phyloP scores from a whole-genome alignment of 2,113 vertebrate species.

The Cynopterus brachyotis region DNA sequence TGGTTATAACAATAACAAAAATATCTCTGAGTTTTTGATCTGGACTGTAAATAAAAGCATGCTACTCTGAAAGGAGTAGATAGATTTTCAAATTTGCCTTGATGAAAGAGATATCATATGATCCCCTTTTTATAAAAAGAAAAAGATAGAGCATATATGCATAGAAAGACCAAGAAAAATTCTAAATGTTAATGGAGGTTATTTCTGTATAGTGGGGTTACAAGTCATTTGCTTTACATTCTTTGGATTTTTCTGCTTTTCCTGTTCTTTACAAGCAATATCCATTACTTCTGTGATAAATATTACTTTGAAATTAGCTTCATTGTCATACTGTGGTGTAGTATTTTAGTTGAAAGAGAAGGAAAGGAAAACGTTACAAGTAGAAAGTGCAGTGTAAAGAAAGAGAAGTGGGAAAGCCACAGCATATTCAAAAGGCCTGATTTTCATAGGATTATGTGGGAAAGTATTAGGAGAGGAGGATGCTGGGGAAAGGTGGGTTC shows the following conservation, averaged over 20 bases:
- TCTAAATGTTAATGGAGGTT: not conserved
- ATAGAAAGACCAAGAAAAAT: not conserved
- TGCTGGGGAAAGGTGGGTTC: not conserved
- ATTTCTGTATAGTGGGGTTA: not conserved
- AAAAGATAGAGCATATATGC: not conserved
- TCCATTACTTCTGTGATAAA: not conserved
- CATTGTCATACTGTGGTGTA: not conserved
- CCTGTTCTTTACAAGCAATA: not conserved
- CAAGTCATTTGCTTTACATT: not conserved
- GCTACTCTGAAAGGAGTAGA: not conserved
- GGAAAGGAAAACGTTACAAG: not conserved
- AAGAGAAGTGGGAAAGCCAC: not conserved
- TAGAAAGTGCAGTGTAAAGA: not conserved
- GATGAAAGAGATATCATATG: not conserved
- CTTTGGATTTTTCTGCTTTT: not conserved
- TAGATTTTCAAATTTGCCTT: not conserved
- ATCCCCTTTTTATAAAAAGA: not conserved
- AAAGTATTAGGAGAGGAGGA: not conserved
- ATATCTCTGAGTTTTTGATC: not conserved
- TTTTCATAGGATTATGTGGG: not conserved
- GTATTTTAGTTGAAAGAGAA: not conserved
- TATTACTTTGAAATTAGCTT: not conserved
- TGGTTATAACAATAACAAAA: not conserved
- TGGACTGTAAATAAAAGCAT: not conserved
- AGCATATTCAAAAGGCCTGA: not conserved